Percentiles rank a stretch among this genome's conserved stretches.
Evolutionary conservation across 1,140 invertebrate genomes (phyloP).

Genomic region (Cephus cinctus): DNA sequence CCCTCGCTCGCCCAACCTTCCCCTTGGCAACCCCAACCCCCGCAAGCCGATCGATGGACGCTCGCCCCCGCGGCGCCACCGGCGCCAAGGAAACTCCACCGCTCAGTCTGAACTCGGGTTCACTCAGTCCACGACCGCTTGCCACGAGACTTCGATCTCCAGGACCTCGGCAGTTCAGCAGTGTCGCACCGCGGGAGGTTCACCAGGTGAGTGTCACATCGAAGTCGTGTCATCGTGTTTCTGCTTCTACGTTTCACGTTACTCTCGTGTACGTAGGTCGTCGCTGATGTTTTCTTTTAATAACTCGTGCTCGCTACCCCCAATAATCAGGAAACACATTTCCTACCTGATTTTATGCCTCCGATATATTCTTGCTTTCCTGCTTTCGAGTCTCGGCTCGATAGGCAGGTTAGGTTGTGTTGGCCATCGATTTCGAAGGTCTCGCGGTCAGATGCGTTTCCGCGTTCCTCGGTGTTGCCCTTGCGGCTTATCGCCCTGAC

Average conservation of each 20-base stretch:
- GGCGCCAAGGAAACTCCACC: conserved; percentile 34
- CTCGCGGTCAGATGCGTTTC: conserved; percentile 8
- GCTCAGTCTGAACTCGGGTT: conserved; percentile 52
- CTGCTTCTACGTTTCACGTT: conserved; percentile 6
- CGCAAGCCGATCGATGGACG: conserved; percentile 41
- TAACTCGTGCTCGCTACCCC: too few species aligned
- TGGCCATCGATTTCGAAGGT: conserved; percentile 16
- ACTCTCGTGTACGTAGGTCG: conserved; percentile 2
- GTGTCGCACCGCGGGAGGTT: background rate
- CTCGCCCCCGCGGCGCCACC: conserved; percentile 36
- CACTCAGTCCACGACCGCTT: conserved; percentile 54
- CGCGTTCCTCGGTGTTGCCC: background rate
- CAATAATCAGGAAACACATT: too few species aligned
- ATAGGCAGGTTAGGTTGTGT: conserved; percentile 5
- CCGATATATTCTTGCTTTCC: too few species aligned
- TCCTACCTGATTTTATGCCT: too few species aligned
- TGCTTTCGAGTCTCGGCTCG: too few species aligned
- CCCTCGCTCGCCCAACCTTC: background rate
- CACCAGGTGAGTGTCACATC: background rate
- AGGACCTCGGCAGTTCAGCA: background rate
- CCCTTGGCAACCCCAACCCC: conserved; percentile 21
- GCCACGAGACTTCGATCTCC: conserved; percentile 49
- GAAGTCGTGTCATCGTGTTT: background rate
- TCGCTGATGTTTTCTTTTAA: too few species aligned
- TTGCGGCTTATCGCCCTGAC: background rate